Conservation (phyloP, 2,113 vertebrate species). For the Cranoglanis bouderius region DNA sequence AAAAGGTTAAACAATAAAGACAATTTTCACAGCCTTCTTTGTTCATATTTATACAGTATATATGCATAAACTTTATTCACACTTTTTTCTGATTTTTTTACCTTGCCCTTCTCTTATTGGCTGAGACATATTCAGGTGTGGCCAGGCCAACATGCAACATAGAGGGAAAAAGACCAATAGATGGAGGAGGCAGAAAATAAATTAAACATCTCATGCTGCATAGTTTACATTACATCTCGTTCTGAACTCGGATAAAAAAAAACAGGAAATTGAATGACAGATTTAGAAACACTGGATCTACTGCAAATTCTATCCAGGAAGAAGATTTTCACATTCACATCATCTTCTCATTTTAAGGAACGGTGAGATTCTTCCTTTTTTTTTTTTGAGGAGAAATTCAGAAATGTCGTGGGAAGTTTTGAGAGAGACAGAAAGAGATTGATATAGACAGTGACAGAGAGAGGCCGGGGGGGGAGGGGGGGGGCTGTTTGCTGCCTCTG, state of each 20-base stretch:
- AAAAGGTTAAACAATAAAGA: too few species aligned
- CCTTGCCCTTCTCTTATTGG: not conserved
- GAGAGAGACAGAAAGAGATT: not conserved
- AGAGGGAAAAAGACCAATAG: not conserved
- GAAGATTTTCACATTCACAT: not conserved
- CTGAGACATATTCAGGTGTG: not conserved
- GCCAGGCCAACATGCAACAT: not conserved
- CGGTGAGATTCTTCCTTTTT: not conserved
- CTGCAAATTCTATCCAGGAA: not conserved
- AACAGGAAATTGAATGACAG: not conserved
- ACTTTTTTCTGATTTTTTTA: not conserved
- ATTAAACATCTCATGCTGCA: not conserved
- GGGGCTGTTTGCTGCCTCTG: not conserved
- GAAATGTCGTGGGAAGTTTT: not conserved
- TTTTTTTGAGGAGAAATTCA: not conserved
- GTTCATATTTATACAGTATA: too few species aligned
- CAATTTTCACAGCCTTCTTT: too few species aligned
- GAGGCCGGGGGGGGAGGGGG: conserved; percentile 44
- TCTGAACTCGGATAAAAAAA: not conserved
- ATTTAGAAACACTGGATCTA: not conserved
- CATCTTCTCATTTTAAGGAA: not conserved
- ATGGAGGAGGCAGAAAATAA: not conserved
- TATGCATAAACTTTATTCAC: not conserved
- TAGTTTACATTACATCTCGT: not conserved
- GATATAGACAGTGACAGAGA: not conserved